Conservation (phyloP, 1,140 invertebrate genomes). For the Sinella curviseta region DNA sequence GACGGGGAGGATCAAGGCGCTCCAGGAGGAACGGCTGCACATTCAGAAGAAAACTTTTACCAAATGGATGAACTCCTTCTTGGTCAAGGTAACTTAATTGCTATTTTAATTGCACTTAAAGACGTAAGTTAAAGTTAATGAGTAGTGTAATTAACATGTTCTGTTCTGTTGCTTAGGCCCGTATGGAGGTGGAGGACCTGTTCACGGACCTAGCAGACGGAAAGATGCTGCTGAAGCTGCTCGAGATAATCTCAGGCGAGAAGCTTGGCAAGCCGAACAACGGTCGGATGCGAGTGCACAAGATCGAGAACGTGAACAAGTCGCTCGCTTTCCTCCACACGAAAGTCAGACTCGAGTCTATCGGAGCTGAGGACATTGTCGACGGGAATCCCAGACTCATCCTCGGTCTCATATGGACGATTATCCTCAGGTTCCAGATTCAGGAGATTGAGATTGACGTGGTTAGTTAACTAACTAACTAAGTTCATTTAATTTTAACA, state of each 20-base stretch:
- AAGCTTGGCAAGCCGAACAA: constrained; percentile 94
- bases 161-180: constrained; percentile 62
- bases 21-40: constrained; percentile 93
- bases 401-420: constrained; percentile 97
- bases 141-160: not conserved
- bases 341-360: constrained; percentile 95
- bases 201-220: constrained; percentile 96
- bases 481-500: too few relatives aligned
- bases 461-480: constrained; percentile 61
- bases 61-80: constrained; percentile 99
- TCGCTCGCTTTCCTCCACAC: constrained; percentile 95
- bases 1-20: constrained; percentile 89
- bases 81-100: constrained; percentile 76
- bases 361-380: constrained; percentile 98
- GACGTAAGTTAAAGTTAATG: not conserved
- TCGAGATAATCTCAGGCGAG: constrained; percentile 99
- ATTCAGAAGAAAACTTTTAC: constrained; percentile 99
- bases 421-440: constrained; percentile 94
- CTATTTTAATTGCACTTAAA: not conserved
- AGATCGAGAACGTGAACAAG: constrained; percentile 99
- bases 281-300: constrained; percentile 96
- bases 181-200: constrained; percentile 95
- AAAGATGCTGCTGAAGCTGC: constrained; percentile 88
- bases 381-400: constrained; percentile 94
- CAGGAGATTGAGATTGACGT: constrained; percentile 99